Percentiles rank a stretch among this genome's conserved stretches.
Evolutionary conservation across 2,113 vertebrate species (phyloP).

Genomic region (Petaurus breviceps): DNA sequence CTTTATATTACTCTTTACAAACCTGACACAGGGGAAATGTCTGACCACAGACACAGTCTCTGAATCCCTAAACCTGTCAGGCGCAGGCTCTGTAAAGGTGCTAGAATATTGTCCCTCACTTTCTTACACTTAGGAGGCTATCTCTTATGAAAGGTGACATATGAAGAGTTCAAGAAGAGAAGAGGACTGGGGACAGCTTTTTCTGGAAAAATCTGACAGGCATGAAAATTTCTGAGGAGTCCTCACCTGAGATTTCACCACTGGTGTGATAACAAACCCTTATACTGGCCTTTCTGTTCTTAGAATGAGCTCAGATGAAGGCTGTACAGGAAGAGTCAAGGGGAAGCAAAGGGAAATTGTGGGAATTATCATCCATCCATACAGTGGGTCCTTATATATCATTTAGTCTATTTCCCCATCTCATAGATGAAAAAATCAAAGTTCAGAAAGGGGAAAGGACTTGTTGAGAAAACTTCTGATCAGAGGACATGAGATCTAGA

Average conservation of each 20-base stretch:
- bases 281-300: background rate
- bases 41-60: background rate
- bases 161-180: background rate
- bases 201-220: background rate
- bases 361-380: background rate
- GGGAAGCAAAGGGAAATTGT: background rate
- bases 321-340: background rate
- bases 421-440: background rate
- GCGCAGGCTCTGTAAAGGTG: background rate
- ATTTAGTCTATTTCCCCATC: background rate
- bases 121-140: background rate
- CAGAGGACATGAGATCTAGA: background rate
- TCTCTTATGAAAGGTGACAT: background rate
- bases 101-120: background rate
- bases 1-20: background rate
- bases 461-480: background rate
- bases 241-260: background rate
- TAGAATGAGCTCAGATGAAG: background rate
- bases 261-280: background rate
- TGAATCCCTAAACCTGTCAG: background rate
- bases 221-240: background rate
- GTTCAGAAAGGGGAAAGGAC: background rate
- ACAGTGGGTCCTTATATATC: too few species aligned
- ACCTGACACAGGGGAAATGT: background rate
- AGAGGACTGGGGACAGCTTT: background rate